phyloP scores from a whole-genome alignment of 2,113 vertebrate species.

The Xenopus borealis region DNA sequence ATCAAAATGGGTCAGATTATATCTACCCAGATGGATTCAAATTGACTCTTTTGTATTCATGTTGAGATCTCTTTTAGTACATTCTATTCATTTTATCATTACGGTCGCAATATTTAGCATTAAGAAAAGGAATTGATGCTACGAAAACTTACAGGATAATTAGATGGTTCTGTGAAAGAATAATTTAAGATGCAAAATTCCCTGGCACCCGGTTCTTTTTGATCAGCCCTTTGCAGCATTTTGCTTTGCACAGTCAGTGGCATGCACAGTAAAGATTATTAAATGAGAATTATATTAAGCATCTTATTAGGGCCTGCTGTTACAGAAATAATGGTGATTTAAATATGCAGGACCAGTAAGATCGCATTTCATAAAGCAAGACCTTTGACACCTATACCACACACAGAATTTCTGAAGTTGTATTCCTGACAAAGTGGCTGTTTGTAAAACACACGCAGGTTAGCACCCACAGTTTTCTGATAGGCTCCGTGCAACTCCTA shows the following conservation, averaged over 20 bases:
- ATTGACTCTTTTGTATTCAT: slow-evolving; percentile 35
- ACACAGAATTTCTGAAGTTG: too few relatives aligned
- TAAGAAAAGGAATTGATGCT: slow-evolving; percentile 3
- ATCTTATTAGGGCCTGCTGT: slow-evolving; percentile 11
- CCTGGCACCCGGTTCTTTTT: neutral
- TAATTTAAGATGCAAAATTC: slow-evolving; percentile 1
- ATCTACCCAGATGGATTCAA: slow-evolving; percentile 36
- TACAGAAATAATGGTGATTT: neutral
- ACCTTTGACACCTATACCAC: too few relatives aligned
- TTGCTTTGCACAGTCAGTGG: slow-evolving; percentile 1
- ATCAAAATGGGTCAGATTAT: slow-evolving; percentile 41
- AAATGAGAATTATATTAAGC: slow-evolving; percentile 27
- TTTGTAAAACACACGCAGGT: too few relatives aligned
- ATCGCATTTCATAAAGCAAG: too few relatives aligned
- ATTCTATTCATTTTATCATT: slow-evolving; percentile 29
- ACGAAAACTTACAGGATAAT: slow-evolving; percentile 16
- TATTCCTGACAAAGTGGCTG: too few relatives aligned
- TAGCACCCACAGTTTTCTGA: too few relatives aligned
- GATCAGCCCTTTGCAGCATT: neutral
- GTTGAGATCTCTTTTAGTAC: slow-evolving; percentile 18
- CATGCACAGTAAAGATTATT: slow-evolving; percentile 9
- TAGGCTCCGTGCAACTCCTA: too few relatives aligned
- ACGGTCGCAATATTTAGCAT: slow-evolving; percentile 4
- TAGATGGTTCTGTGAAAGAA: neutral
- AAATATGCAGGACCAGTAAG: neutral